Evolutionary conservation across 2,113 vertebrate species (phyloP).

Genomic region (Boulengeromyrus knoepffleri): DNA sequence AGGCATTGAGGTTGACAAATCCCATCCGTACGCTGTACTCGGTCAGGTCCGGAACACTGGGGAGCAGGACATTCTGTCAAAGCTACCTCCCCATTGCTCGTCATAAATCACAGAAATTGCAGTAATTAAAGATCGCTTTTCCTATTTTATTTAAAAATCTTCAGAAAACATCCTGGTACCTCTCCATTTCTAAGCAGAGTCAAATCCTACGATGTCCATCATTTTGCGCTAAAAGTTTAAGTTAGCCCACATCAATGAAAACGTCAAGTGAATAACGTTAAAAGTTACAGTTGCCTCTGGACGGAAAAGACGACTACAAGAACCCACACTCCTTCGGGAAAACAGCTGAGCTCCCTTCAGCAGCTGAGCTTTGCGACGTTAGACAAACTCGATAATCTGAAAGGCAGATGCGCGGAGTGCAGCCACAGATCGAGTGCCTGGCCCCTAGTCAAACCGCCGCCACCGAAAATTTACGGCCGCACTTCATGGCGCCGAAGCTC

Average conservation of each 20-base stretch:
- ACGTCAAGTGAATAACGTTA: background rate
- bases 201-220: background rate
- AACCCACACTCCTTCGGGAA: background rate
- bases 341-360: constrained; percentile 6
- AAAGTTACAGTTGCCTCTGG: background rate
- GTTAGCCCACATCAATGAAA: background rate
- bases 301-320: background rate
- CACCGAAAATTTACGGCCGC: background rate
- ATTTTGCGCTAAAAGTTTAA: background rate
- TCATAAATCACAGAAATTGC: background rate
- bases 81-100: background rate
- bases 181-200: background rate
- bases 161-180: background rate
- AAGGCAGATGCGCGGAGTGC: constrained; percentile 4
- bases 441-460: background rate
- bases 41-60: constrained; percentile 80
- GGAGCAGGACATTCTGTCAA: background rate
- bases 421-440: background rate
- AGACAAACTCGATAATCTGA: constrained; percentile 28
- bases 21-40: constrained; percentile 89
- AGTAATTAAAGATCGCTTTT: background rate
- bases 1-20: constrained; percentile 74
- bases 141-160: background rate
- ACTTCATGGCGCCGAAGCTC: background rate
- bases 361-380: constrained; percentile 33